A percentile compares a stretch with the other conserved stretches of the same genome.
Conservation (phyloP, 2,888 invertebrate species). For the Cerceris rybyensis region DNA sequence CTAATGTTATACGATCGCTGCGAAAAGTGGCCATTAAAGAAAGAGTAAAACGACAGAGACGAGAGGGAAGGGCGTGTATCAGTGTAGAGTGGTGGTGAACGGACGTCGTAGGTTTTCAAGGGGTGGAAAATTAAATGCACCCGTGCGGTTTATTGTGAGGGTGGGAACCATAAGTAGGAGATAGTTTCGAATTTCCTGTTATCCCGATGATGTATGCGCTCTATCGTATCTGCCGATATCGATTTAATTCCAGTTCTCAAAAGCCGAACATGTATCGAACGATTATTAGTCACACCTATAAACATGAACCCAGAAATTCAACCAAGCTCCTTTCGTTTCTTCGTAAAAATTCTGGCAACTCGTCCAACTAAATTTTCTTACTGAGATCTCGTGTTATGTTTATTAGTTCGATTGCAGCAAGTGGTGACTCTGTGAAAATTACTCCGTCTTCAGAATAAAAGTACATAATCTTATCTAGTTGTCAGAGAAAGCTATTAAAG, state of each 20-base stretch:
- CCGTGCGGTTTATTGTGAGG: constrained; percentile 36
- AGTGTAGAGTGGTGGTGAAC: constrained; percentile 19
- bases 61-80: constrained; percentile 10
- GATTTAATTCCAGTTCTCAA: constrained; percentile 40
- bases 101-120: constrained; percentile 48
- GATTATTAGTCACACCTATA: constrained; percentile 13
- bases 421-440: no score
- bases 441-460: no score
- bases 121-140: constrained; percentile 58
- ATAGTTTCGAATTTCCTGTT: constrained; percentile 42
- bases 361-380: not conserved
- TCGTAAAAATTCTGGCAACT: not conserved
- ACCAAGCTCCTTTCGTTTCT: not conserved
- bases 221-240: constrained; percentile 28
- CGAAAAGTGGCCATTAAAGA: constrained; percentile 67
- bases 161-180: constrained; percentile 2
- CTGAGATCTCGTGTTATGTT: no score
- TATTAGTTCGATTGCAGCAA: no score
- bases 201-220: constrained; percentile 38
- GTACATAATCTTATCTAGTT: no score
- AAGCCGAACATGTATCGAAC: constrained; percentile 11
- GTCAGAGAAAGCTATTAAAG: no score
- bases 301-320: constrained; percentile 23
- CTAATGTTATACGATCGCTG: constrained; percentile 64
- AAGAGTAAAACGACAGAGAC: constrained; percentile 40